Base-by-base conservation (phyloP, 2,797 vertebrate species). In the Anabacerthia variegaticeps region DNA sequence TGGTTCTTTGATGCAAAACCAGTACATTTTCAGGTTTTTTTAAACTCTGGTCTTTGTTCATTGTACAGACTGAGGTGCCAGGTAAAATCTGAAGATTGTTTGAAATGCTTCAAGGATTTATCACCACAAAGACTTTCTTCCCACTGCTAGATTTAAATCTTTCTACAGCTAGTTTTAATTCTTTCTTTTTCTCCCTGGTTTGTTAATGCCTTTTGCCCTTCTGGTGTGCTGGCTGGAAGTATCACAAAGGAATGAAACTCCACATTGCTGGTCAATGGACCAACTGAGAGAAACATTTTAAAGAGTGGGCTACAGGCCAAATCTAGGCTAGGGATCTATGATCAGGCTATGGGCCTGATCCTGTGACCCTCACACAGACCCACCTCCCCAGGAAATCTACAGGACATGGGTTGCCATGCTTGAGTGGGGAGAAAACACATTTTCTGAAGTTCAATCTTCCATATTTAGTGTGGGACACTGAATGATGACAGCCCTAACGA, bases 401-500 rank as follows among this genome's bases (percentile, higher is more conserved):
- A 39, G 55, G 34, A 36, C 16, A 12, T 39, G 46, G 27, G 24
- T 85, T 92, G 86, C 72, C 26, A 17, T 87, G 54, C 75, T 88
- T 72, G 41, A 52, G 30, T 10, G 51, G 71, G 46, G 56, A 69
- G 79, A 67, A 86, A 74, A 91, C 75, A 14, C 66, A 62, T 62
- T 56, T 65, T 37, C 78, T 94, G 86, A 91, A 66, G 54, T 49
- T 20, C 26, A 61, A 3, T 92, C 77, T 83, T 71, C 59, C 2
- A 1, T 89, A 26, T 88, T 26, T 96, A 99, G 99, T 99, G 99
- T 52, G 99, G 99, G 12, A 99, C 99, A 0, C 98, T 99, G 86
- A 98, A 98, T 0, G 99, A 99, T 32, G 97, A 98, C n/a, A 98
- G 99, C 49, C 99, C 99, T 32, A 99, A 99, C 0, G 98, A 99